Percentiles rank a stretch among this genome's conserved stretches.
Evolutionary conservation across 2,797 vertebrate genomes (phyloP).

Genomic region (Cygnus olor): DNA sequence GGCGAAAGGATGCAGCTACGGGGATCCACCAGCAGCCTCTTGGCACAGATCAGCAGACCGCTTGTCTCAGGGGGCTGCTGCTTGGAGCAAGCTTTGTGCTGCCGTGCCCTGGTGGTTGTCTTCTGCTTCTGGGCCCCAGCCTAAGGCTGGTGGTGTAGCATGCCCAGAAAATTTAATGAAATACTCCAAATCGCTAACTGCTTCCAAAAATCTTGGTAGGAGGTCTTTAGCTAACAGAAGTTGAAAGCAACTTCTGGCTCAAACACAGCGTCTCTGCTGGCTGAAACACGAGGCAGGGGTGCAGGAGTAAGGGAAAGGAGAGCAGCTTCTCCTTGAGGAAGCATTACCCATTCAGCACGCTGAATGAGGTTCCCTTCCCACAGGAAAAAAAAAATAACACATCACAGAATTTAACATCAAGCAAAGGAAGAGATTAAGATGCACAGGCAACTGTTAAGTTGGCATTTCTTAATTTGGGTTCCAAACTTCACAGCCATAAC

Average conservation of each 20-base stretch:
- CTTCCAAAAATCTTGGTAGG: background rate
- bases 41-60: background rate
- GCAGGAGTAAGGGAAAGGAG: background rate
- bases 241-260: background rate
- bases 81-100: background rate
- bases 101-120: background rate
- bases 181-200: background rate
- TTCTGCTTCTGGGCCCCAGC: background rate
- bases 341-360: background rate
- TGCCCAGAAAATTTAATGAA: background rate
- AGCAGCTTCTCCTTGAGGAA: background rate
- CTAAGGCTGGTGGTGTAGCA: background rate
- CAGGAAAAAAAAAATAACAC: accelerated
- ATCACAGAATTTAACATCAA: accelerated
- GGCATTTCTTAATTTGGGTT: background rate
- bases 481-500: background rate
- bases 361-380: accelerated
- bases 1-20: background rate
- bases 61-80: background rate
- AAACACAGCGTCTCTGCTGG: background rate
- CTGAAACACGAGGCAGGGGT: accelerated
- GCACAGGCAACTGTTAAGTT: background rate
- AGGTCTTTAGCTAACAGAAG: background rate
- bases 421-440: background rate
- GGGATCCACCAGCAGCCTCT: no score